Evolutionary conservation across 2,888 invertebrate genomes (phyloP), one percentile per base, ranked within the genome.

Genomic region (Pollenia angustigena): DNA sequence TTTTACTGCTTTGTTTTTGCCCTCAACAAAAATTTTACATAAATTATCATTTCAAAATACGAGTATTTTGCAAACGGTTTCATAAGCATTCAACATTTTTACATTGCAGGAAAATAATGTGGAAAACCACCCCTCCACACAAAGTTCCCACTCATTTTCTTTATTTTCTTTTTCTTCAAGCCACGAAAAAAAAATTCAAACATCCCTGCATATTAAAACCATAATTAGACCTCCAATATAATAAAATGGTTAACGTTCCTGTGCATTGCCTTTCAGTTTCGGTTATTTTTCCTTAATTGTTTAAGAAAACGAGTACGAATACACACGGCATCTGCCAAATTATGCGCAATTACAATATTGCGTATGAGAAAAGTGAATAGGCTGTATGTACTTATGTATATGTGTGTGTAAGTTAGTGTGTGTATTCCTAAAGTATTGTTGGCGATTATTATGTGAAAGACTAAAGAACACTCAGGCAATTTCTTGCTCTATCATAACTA

Each of bases 201-300:
- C 66, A 58, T 68, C 11, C 68, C 48, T 42, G 42, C 66, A 32
- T 52, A 58, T 68, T 32, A 44, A 74, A 62, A 48, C 69, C 75
- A 75, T 75, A 85, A 85, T 85, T 80, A 80, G 69, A 81, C 69
- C 74, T 75, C 46, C 74, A 78, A 72, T 78, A 66, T 14, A 71
- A 81, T 81, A 72, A 32, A 32, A 52, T 85, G 62, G 54, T 54
- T 32, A 62, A 32, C 60, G 69, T 85, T 80, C 69, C 48, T 18
- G 9, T 23, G 12, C 14, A 48, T 48, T 52, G 42, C 50, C 11
- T 50, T 54, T 44, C 12, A 11, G 40, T 68, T 74, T 71, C 32
- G 12, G 42, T 69, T 42, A 75, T 42, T 60, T 64, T 60, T 81
- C 11, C 16, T 58, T 68, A 16, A 46, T 46, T 71, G 56, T 50